Base-by-base conservation (phyloP, 2,888 invertebrate species). In the Euphydryas editha region DNA sequence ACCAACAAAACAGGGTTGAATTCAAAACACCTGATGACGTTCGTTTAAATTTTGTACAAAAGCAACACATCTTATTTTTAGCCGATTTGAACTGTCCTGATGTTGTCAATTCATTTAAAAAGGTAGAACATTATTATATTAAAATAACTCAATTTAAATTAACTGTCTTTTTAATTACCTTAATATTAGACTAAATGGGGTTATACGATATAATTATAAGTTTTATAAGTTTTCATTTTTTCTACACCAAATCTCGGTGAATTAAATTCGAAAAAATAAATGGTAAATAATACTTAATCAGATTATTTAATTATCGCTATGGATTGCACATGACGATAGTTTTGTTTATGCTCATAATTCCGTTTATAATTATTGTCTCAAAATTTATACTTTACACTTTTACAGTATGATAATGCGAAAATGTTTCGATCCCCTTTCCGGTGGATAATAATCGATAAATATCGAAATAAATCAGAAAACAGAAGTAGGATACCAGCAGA, bases 121-220 rank as follows among this genome's bases (percentile, higher is more conserved):
- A 96, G 72, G 96, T 96, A 2, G 94, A 96, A 39, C 21, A 21
- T 39, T 10, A 39, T 39, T 36, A 6, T 6, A 36, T 36, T 36
- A 6, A 36, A 36, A 6, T 42, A 6, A 8, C 75, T 88, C 97
- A 47, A 30, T 46, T 56, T 20, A 54, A 18, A n/a, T n/a, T n/a
- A n/a, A n/a, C n/a, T n/a, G n/a, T n/a, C n/a, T n/a, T n/a, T n/a
- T n/a, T n/a, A n/a, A n/a, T n/a, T n/a, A n/a, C n/a, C n/a, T n/a
- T n/a, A n/a, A n/a, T n/a, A n/a, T n/a, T n/a, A n/a, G n/a, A n/a
- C n/a, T n/a, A n/a, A n/a, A n/a, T n/a, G n/a, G n/a, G n/a, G n/a
- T n/a, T n/a, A n/a, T n/a, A n/a, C n/a, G n/a, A n/a, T n/a, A n/a
- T n/a, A n/a, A n/a, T n/a, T n/a, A n/a, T n/a, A n/a, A n/a, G n/a